A percentile compares a stretch with the other conserved stretches of the same genome.
phyloP scores from a whole-genome alignment of 2,888 invertebrate genomes.

The Trachelus troglodyta region DNA sequence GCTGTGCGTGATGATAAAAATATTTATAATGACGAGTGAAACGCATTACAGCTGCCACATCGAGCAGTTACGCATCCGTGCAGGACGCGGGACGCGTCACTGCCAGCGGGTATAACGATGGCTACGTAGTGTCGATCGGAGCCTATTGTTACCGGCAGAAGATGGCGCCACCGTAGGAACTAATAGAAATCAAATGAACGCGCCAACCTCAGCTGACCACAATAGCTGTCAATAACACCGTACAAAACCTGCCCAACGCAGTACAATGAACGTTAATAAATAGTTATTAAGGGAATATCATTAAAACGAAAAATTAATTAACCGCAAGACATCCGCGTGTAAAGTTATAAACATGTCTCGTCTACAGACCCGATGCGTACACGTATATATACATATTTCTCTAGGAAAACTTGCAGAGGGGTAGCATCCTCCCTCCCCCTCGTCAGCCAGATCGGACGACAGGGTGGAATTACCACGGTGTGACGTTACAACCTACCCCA shows the following conservation, averaged over 20 bases:
- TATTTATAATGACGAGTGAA: neutral
- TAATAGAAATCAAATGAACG: too few relatives aligned
- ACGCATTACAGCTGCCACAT: neutral
- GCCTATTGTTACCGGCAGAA: too few relatives aligned
- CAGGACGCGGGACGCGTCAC: neutral
- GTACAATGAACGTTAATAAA: neutral
- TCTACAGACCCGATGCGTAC: neutral
- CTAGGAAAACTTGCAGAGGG: neutral
- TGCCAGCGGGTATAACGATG: neutral
- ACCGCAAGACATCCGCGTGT: neutral
- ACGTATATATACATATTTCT: neutral
- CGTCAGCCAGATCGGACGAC: conserved; percentile 1
- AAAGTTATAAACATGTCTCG: neutral
- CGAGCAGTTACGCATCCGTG: neutral
- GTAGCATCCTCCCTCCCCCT: neutral
- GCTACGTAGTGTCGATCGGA: too few relatives aligned
- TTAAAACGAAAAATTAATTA: neutral
- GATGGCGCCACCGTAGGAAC: too few relatives aligned
- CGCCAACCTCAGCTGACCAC: too few relatives aligned
- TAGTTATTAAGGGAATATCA: neutral
- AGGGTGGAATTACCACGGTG: conserved; percentile 19
- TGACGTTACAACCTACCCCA: conserved; percentile 18
- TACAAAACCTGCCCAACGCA: neutral
- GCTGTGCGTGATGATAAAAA: neutral
- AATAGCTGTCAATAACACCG: neutral